These are phyloP conservation scores for Athalia circularis DNA, from an alignment of 2,888 invertebrate species.

Conservation along the genomic window DNA sequence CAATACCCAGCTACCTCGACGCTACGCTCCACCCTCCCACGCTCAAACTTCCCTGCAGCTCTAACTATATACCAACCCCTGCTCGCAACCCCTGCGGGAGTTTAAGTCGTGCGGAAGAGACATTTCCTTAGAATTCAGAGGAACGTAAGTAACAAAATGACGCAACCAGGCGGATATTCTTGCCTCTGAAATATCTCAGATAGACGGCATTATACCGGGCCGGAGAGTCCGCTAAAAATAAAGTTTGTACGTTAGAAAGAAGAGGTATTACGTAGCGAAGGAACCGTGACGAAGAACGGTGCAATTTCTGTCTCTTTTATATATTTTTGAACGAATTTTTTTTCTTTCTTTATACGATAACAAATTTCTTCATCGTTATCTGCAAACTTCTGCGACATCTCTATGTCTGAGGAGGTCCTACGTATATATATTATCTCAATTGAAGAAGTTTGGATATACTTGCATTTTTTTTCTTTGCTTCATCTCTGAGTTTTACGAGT, in stretches of 20 bases:
- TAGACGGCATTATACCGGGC: constrained; percentile 4
- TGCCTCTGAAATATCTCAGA: background rate
- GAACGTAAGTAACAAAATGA: constrained; percentile 37
- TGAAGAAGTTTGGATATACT: constrained; percentile 7
- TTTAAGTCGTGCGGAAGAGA: constrained; percentile 43
- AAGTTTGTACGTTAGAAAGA: background rate
- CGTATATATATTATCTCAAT: constrained; percentile 21
- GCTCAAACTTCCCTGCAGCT: too few relatives aligned
- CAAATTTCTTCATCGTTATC: background rate
- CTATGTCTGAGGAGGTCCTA: background rate
- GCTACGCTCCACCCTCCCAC: constrained; percentile 51
- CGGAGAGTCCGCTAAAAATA: constrained; percentile 13
- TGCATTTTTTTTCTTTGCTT: constrained; percentile 28
- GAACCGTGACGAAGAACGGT: background rate
- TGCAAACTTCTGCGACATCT: constrained; percentile 12
- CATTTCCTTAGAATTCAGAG: constrained; percentile 35
- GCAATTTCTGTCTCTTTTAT: background rate
- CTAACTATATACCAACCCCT: constrained; percentile 28
- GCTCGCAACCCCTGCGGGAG: constrained; percentile 43
- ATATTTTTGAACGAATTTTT: background rate
- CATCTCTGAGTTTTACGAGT: constrained; percentile 6
- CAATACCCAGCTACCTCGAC: constrained; percentile 66
- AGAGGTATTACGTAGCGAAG: background rate
- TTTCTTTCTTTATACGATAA: background rate
- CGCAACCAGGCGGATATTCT: constrained; percentile 39